These are phyloP conservation scores for Ametastegia equiseti DNA, from an alignment of 2,888 invertebrate genomes.

Conservation along the genomic window DNA sequence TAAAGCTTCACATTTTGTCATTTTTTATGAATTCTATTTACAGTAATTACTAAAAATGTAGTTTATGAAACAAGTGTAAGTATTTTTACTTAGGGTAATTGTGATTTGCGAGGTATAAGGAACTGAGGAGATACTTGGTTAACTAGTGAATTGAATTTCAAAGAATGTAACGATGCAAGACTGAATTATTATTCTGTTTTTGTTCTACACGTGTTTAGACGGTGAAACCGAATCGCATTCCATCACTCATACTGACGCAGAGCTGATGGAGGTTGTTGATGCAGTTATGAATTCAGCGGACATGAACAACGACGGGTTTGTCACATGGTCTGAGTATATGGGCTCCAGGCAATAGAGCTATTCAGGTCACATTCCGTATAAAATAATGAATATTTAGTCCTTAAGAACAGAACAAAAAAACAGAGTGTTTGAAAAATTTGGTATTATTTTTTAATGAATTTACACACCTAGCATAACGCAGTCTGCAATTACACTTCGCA, in stretches of 20 bases:
- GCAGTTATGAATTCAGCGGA: constrained; percentile 83
- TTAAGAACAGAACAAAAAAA: constrained; percentile 3
- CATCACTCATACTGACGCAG: constrained; percentile 77
- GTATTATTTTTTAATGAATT: constrained; percentile 6
- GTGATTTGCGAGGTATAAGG: neutral
- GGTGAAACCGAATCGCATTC: constrained; percentile 72
- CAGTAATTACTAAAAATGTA: too few species aligned
- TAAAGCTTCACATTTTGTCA: neutral
- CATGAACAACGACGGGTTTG: constrained; percentile 85
- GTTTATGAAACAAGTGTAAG: too few species aligned
- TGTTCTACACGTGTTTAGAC: constrained; percentile 67
- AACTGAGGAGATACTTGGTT: neutral
- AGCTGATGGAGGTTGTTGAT: constrained; percentile 79
- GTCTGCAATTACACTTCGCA: neutral
- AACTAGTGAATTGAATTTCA: neutral
- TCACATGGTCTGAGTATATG: constrained; percentile 80
- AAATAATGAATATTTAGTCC: constrained; percentile 22
- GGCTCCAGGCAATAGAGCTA: neutral
- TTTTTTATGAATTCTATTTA: neutral
- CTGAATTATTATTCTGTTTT: neutral
- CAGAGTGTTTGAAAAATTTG: neutral
- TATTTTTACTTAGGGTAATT: neutral
- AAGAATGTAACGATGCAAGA: neutral
- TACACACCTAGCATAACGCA: constrained; percentile 18
- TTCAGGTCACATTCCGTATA: constrained; percentile 35